Evolutionary conservation across 2,113 vertebrate genomes (phyloP), one percentile per base, ranked within the genome.

Genomic region (Cyanoramphus novaezelandiae): DNA sequence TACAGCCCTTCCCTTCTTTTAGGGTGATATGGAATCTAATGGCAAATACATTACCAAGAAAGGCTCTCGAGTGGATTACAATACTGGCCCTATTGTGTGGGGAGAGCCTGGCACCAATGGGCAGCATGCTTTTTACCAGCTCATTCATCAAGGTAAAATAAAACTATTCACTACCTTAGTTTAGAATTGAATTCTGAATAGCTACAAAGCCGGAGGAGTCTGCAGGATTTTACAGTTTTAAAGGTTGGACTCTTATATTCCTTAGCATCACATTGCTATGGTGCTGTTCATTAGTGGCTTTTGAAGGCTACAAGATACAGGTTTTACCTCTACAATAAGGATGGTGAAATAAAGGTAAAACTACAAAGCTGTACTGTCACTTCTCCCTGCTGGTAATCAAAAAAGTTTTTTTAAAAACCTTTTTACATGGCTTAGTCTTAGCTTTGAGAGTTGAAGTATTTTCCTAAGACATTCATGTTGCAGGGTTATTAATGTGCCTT

Each of bases 21-120:
- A 99, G 99, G 99, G 99, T 12, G 99, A 99, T 96, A 99, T 99
- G 99, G 99, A 99, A 85, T 99, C 99, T 24, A 99, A 99, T 27
- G 99, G 99, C 60, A 99, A 99, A 87, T 99, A 98, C 93, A 98
- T 99, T 94, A 99, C 98, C 81, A 99, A 98, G 95, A 97, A 98
- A 0, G 99, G 99, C 17, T 35, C 75, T 43, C 98, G 98, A 7
- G 99, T 99, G 69, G 96, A 98, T 96, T 98, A 99, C 95, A 98
- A 93, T 90, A 99, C 99, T 0, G 99, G 99, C 39, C 99, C 99
- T 35, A 99, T 99, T 49, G 99, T 99, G 29, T 99, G 99, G 99
- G 99, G 99, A 5, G 99, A 99, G 82, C 99, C 99, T 3, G 99
- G 99, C 83, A 99, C 99, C 96, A 99, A 99, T 4, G 99, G 99